Percentiles rank a stretch among this genome's conserved stretches.
Conservation (phyloP, 2,797 vertebrate genomes). For the Muscicapa striata region DNA sequence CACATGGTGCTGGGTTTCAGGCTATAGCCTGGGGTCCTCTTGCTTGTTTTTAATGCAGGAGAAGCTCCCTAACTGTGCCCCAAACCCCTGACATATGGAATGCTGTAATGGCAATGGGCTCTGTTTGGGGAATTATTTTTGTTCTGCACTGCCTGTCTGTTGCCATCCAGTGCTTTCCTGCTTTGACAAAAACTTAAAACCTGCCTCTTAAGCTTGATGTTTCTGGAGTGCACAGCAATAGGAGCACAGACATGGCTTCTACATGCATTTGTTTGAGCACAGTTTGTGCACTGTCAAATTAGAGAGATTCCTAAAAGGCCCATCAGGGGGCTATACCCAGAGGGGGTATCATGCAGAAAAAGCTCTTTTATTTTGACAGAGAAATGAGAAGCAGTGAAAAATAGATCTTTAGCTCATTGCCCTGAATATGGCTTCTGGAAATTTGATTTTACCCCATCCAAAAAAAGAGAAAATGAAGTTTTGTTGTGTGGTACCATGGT, state of each 20-base stretch:
- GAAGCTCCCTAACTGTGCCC: background rate
- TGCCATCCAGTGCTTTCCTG: background rate
- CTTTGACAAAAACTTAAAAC: background rate
- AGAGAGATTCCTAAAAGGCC: conserved; percentile 31
- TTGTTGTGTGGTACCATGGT: background rate
- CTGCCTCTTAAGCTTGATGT: background rate
- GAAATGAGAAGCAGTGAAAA: background rate
- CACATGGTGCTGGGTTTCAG: background rate
- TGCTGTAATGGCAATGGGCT: background rate
- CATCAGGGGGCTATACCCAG: background rate
- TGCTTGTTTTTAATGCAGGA: background rate
- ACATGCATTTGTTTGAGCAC: background rate
- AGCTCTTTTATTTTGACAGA: background rate
- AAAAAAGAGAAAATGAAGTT: background rate
- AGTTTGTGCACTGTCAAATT: conserved; percentile 30
- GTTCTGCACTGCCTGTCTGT: background rate
- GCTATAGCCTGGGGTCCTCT: background rate
- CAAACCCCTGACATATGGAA: background rate
- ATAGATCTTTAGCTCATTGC: background rate
- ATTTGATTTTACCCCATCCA: background rate
- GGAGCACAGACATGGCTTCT: background rate
- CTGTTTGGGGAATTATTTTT: background rate
- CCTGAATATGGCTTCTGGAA: background rate
- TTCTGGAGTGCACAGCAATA: background rate
- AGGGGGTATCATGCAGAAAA: background rate